Conservation (phyloP, 2,797 vertebrate species). For the Aselliscus stoliczkanus region DNA sequence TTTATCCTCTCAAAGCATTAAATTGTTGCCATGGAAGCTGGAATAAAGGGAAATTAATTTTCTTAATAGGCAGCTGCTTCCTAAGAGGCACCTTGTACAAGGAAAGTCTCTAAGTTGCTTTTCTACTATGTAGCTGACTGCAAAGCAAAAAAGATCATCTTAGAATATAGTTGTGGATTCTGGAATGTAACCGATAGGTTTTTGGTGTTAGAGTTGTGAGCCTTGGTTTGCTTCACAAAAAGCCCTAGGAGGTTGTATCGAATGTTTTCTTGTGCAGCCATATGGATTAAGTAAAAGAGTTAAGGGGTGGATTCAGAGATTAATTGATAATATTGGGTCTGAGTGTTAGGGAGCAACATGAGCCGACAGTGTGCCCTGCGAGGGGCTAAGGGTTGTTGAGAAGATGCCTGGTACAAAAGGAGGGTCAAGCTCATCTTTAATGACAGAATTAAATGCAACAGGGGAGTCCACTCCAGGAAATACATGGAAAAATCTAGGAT, state of each 20-base stretch:
- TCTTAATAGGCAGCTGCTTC: conserved; percentile 33
- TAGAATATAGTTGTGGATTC: conserved; percentile 1
- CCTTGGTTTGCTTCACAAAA: not conserved
- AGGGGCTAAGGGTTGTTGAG: not conserved
- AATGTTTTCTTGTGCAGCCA: not conserved
- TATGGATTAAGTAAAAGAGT: not conserved
- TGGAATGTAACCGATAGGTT: not conserved
- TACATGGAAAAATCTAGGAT: not conserved
- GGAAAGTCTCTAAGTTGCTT: not conserved
- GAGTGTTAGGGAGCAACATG: not conserved
- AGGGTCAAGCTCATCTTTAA: not conserved
- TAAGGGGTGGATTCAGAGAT: not conserved
- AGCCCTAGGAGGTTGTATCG: not conserved
- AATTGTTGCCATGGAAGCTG: not conserved
- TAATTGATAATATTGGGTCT: not conserved
- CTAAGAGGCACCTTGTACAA: not conserved
- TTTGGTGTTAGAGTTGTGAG: not conserved
- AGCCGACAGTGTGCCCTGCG: not conserved
- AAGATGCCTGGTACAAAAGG: not conserved
- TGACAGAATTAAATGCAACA: not conserved
- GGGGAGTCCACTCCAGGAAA: not conserved
- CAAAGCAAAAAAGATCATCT: not conserved
- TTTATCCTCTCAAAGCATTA: conserved; percentile 35
- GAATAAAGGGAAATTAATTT: conserved; percentile 49
- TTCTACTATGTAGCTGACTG: not conserved